Percentiles rank a stretch among this genome's conserved stretches.
Conservation (phyloP, 2,113 vertebrate genomes). For the Oncorhynchus tshawytscha region DNA sequence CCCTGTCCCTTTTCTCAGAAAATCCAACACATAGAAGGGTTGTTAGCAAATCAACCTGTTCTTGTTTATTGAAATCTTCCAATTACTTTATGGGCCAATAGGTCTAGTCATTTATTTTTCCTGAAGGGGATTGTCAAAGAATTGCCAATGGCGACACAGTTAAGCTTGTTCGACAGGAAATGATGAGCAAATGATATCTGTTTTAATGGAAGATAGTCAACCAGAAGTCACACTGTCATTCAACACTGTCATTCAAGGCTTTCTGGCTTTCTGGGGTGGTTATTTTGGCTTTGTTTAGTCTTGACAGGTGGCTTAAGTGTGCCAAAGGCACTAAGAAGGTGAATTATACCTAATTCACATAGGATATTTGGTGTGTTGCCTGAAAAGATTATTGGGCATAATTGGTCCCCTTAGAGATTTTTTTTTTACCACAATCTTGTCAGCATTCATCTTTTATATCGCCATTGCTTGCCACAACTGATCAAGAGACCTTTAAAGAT, state of each 20-base stretch:
- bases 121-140: conserved; percentile 7
- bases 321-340: conserved; percentile 51
- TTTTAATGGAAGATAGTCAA: conserved; percentile 29
- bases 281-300: conserved; percentile 38
- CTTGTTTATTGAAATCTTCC: conserved; percentile 23
- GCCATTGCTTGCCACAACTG: no score
- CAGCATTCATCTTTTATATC: no score
- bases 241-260: background rate
- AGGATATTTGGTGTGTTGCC: no score
- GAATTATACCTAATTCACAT: conserved; percentile 30
- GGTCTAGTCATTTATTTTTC: conserved; percentile 30
- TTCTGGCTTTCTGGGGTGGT: conserved; percentile 32
- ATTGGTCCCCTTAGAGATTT: no score
- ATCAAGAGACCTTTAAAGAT: no score
- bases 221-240: conserved; percentile 34
- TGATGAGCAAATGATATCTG: background rate
- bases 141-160: conserved; percentile 23
- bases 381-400: no score
- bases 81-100: conserved; percentile 41
- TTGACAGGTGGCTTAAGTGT: conserved; percentile 40
- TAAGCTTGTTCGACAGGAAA: background rate
- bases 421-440: no score
- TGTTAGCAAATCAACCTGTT: conserved; percentile 50
- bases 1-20: conserved; percentile 45
- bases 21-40: conserved; percentile 40